A percentile compares a stretch with the other conserved stretches of the same genome.
phyloP scores from a whole-genome alignment of 2,888 invertebrate species.

The Acleris holmiana region DNA sequence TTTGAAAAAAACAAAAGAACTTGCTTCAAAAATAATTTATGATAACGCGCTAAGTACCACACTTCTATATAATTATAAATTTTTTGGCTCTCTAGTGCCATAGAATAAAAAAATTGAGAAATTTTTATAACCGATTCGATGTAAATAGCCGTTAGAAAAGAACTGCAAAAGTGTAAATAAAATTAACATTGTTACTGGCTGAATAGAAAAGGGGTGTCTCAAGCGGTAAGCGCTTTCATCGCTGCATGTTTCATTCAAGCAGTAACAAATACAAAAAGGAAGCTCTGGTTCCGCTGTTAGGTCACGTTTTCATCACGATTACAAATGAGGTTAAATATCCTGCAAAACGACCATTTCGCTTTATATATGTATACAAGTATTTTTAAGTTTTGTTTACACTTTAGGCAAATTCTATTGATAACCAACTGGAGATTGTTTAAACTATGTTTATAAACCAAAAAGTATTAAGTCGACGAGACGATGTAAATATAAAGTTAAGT shows the following conservation, averaged over 20 bases:
- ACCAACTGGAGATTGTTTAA: constrained; percentile 41
- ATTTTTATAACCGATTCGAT: constrained; percentile 22
- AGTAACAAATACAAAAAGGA: too few relatives aligned
- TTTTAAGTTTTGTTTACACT: constrained; percentile 7
- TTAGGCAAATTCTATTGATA: constrained; percentile 44
- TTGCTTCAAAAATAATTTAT: not conserved
- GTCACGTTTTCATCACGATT: too few relatives aligned
- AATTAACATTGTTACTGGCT: too few relatives aligned
- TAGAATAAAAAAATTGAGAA: constrained; percentile 11
- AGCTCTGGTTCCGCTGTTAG: too few relatives aligned
- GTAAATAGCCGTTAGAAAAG: not conserved
- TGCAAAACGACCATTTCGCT: too few relatives aligned
- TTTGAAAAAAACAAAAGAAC: too few relatives aligned
- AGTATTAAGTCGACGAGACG: constrained; percentile 67
- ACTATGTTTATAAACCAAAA: constrained; percentile 72
- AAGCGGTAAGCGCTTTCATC: too few relatives aligned
- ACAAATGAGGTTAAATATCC: too few relatives aligned
- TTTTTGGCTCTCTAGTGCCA: constrained; percentile 20
- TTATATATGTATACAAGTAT: not conserved
- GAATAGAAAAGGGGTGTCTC: too few relatives aligned
- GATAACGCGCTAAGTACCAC: not conserved
- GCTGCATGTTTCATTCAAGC: too few relatives aligned
- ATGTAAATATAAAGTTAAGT: constrained; percentile 58
- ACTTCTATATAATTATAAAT: not conserved
- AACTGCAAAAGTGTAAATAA: too few relatives aligned